Evolutionary conservation across 1,140 invertebrate species (phyloP), one percentile per base, ranked within the genome.

Genomic region (Dinothrombium tinctorium): DNA sequence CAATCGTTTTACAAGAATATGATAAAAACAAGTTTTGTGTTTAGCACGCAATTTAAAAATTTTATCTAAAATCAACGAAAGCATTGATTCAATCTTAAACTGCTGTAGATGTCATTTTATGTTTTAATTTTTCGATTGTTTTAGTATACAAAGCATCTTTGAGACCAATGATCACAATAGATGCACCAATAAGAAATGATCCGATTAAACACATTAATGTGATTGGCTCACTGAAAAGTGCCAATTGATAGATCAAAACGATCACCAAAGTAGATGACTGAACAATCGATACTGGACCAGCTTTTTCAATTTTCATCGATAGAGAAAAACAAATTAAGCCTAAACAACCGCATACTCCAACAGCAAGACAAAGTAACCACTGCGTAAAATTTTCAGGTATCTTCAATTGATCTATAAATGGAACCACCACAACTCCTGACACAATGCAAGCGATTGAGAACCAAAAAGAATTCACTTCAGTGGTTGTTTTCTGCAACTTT

Each of bases 221-320:
- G n/a, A 43, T 17, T 9, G 44, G 17, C 26, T 47, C 46, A 19
- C 15, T 20, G 6, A 47, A 39, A 22, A 47, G 22, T 6, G 31
- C 9, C 3, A 47, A 31, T 33, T 45, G 37, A 35, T 45, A 47
- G 14, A 45, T 28, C 53, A 87, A 86, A 8, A 80, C 80, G 59
- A 84, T 82, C 0, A 86, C 76, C 45, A 87, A 84, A 55, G 84
- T 80, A 21, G 75, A 74, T 32, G 79, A 80, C 19, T 81, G 65
- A 11, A 78, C 78, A 42, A 87, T 79, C 1, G 82, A 74, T 1
- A 86, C 77, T 15, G 80, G 78, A 11, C 80, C 79, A 3, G 80
- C 81, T 56, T 83, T 75, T 56, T 87, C 82, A 31, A 40, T 40
- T 33, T 40, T 40, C 6, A 40, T 14, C 12, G 39, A 26, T 4